These are phyloP conservation scores for Aporophyla nigra DNA, from an alignment of 2,888 invertebrate genomes.

Conservation along the genomic window DNA sequence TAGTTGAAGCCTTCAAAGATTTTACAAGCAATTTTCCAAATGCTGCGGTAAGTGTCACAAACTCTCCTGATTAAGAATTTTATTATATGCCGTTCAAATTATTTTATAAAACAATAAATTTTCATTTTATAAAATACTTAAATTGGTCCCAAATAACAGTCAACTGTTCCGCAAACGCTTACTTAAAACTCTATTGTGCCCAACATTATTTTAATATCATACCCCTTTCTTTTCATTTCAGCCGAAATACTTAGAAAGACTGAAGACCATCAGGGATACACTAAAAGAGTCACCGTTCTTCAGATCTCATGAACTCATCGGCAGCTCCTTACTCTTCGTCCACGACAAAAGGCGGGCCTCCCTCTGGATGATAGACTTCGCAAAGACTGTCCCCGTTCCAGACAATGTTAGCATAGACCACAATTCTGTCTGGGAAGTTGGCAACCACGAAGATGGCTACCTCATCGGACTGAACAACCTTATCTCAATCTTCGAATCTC, in stretches of 20 bases:
- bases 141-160: background rate
- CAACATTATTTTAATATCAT: slow-evolving; percentile 2
- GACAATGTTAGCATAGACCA: slow-evolving; percentile 94
- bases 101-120: background rate
- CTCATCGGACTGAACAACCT: slow-evolving; percentile 97
- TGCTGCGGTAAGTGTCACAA: slow-evolving; percentile 92
- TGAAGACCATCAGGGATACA: slow-evolving; percentile 96
- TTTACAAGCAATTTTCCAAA: slow-evolving; percentile 95
- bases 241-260: slow-evolving; percentile 95
- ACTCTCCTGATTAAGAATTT: background rate
- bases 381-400: slow-evolving; percentile 97
- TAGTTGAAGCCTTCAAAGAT: slow-evolving; percentile 94
- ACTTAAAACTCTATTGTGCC: background rate
- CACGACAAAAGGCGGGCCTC: slow-evolving; percentile 97
- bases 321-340: slow-evolving; percentile 98
- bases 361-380: slow-evolving; percentile 99
- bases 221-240: slow-evolving; percentile 83
- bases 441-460: slow-evolving; percentile 99
- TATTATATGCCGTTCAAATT: background rate
- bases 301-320: slow-evolving; percentile 97
- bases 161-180: fast-evolving
- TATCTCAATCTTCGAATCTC: slow-evolving; percentile 95
- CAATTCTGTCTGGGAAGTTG: slow-evolving; percentile 96
- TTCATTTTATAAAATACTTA: background rate
- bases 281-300: slow-evolving; percentile 97